phyloP scores from a whole-genome alignment of 37 sponge, comb jelly and placozoan genomes.

The Geodia barretti region DNA sequence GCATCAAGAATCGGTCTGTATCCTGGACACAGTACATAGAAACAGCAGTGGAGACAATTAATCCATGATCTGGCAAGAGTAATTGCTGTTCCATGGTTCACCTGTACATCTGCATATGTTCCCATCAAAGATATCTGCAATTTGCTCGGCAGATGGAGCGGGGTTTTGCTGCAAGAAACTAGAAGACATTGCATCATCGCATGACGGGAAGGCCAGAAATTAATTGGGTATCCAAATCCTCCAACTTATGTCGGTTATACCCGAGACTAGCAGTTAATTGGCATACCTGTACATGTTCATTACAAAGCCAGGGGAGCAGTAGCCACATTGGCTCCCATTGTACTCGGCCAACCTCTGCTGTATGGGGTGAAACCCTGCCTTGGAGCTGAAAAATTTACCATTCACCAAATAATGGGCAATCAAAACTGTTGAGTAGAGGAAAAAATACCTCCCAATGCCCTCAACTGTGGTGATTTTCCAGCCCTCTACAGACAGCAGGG shows the following conservation, averaged over 20 bases:
- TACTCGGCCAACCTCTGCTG: conserved; percentile 42
- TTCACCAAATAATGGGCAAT: too few relatives aligned
- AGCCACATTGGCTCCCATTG: conserved; percentile 78
- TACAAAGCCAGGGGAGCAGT: conserved; percentile 72
- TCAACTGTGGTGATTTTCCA: conserved; percentile 80
- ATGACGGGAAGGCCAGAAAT: too few relatives aligned
- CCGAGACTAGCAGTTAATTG: too few relatives aligned
- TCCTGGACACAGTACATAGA: conserved; percentile 32
- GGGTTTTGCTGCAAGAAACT: conserved; percentile 42
- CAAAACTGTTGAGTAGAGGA: too few relatives aligned
- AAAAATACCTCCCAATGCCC: conserved; percentile 82
- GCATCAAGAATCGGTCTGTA: conserved; percentile 85
- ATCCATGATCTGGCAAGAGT: too few relatives aligned
- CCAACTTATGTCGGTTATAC: too few relatives aligned
- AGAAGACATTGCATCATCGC: too few relatives aligned
- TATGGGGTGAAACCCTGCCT: conserved; percentile 19
- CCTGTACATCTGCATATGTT: conserved; percentile 67
- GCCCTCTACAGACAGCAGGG: conserved; percentile 70
- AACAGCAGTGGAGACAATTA: too few relatives aligned
- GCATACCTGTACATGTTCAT: conserved; percentile 78
- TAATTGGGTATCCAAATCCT: neutral
- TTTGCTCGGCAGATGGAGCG: conserved; percentile 24
- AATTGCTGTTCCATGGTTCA: too few relatives aligned
- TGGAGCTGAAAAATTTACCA: conserved; percentile 17
- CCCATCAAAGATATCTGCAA: conserved; percentile 62